Evolutionary conservation across 2,113 vertebrate species (phyloP), one percentile per base, ranked within the genome.

Genomic region (Chaenogobius annularis): DNA sequence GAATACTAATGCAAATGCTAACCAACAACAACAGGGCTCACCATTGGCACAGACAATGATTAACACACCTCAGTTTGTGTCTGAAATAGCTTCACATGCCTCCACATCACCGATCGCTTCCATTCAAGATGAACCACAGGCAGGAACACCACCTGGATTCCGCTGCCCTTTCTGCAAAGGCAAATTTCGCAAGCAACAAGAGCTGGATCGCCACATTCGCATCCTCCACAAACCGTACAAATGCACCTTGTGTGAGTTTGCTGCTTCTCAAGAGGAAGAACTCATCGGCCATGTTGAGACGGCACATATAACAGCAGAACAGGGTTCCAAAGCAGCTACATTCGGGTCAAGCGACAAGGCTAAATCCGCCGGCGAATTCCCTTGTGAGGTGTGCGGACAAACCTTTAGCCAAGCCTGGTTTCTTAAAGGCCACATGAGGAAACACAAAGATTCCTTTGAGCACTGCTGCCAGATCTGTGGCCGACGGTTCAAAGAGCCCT

Each of bases 331-430:
- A 66, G 64, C 89, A 0, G 0, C 72, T 0, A 69, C 83, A 20
- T 10, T 12, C 10, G 94, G 90, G 0, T 83, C 93, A 0, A 92
- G 93, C 1, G 93, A 91, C 0, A 96, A 95, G 23, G 95, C 96
- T 75, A 96, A 96, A 74, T 83, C 96, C 0, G 86, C 88, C 37
- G 97, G 93, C 0, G 98, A 99, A 88, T 99, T 99, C 62, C 96
- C 97, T 17, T 99, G 98, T 0, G 96, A 98, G 81, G 96, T 99
- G 23, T 99, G 98, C 0, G 95, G 97, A 10, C 98, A 99, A 85
- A 94, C 98, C 68, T 99, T 99, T 78, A 99, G 97, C 88, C 98
- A 99, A 92, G 97, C 98, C 59, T 99, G 98, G 98, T 99, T 99
- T 79, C 94, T 99, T 0, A 99, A 99, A 72, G 97, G 98, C 69